Evolutionary conservation across 2,113 vertebrate species (phyloP), one percentile per base, ranked within the genome.

Genomic region (Nibea albiflora): DNA sequence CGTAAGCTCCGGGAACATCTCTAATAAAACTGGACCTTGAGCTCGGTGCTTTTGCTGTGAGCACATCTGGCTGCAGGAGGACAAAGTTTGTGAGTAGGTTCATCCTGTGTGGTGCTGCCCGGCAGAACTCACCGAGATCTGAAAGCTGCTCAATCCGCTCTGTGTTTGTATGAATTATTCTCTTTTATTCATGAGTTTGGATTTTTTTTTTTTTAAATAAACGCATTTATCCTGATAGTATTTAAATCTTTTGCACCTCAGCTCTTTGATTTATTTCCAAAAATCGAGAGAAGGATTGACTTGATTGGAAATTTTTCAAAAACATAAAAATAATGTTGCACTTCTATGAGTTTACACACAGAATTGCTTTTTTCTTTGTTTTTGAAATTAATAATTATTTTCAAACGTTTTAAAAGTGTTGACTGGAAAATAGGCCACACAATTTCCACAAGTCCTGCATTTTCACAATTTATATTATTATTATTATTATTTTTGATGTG

Each of bases 81-180:
- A 80, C 78, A 92, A 92, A 93, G 91, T 93, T 93, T 93, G 3
- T 56, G 68, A 50, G 75, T 74, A 85, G 73, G 68, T 75, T 62
- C 65, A 76, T 63, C n/a, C 76, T 73, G 5, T 24, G 31, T 85
- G 54, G 15, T 72, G 71, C 46, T 66, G 77, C 39, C 47, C 39
- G 66, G 62, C 60, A 63, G 78, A 83, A 63, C 65, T 85, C 62
- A 50, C n/a, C 44, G 3, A 62, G 52, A 63, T 6, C 28, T 74
- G 39, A 71, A 50, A 81, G 61, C 24, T 81, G 62, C 8, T 46
- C 16, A 78, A 77, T 61, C 49, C 16, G 6, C 70, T 75, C 16
- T 53, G 72, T 71, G 58, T 74, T 24, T 73, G 62, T 22, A 70
- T 24, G 6, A 31, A 24, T 74, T n/a, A 17, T 7, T 42, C 5